phyloP scores from a whole-genome alignment of 1,140 invertebrate genomes.

The Leptoteleia sp. region DNA sequence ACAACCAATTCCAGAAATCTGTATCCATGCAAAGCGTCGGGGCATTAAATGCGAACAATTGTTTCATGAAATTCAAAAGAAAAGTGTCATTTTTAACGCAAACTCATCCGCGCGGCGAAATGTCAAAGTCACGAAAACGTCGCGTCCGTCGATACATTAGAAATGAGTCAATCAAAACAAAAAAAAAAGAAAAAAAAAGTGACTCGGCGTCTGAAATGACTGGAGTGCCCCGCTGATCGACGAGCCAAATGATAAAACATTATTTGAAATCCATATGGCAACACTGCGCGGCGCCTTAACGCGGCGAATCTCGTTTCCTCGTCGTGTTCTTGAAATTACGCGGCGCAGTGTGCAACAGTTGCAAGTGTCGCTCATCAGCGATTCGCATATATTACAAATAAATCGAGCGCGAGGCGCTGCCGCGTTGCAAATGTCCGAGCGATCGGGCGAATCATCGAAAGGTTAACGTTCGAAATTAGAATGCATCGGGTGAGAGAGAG shows the following conservation, averaged over 20 bases:
- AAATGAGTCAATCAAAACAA: no score
- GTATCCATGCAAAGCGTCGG: no score
- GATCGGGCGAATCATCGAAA: slow-evolving; percentile 32
- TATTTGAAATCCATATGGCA: slow-evolving; percentile 34
- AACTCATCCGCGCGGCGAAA: no score
- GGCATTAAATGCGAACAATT: no score
- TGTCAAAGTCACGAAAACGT: no score
- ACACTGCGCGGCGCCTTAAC: slow-evolving; percentile 47
- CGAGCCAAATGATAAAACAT: slow-evolving; percentile 24
- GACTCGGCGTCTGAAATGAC: no score
- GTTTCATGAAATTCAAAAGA: no score
- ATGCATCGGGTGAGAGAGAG: slow-evolving; percentile 17
- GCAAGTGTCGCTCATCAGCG: slow-evolving; percentile 45
- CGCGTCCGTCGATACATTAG: no score
- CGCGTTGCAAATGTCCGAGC: slow-evolving; percentile 17
- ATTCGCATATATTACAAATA: slow-evolving; percentile 50
- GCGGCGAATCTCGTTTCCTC: slow-evolving; percentile 49
- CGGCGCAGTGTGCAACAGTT: slow-evolving; percentile 45
- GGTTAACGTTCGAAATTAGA: slow-evolving; percentile 52
- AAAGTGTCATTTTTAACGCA: no score
- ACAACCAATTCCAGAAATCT: no score
- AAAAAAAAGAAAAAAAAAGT: no score
- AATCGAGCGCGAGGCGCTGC: slow-evolving; percentile 13
- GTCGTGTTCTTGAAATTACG: slow-evolving; percentile 58
- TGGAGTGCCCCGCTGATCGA: no score